Percentiles rank a stretch among this genome's conserved stretches.
Conservation (phyloP, 2,113 vertebrate species). For the Spea multiplicata region DNA sequence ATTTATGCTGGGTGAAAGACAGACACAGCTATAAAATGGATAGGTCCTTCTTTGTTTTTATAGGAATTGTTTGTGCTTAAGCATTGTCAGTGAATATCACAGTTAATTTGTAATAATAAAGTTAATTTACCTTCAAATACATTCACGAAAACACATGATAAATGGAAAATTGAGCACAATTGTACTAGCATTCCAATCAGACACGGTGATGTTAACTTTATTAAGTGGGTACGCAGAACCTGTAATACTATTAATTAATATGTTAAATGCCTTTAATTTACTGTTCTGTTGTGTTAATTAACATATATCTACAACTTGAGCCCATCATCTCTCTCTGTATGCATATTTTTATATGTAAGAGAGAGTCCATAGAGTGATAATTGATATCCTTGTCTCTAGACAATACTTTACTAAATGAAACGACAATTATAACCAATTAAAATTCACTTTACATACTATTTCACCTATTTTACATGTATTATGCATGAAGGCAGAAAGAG, state of each 20-base stretch:
- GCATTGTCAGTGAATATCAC: constrained; percentile 29
- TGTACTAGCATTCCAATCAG: constrained; percentile 54
- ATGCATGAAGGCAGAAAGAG: constrained; percentile 74
- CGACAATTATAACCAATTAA: constrained; percentile 87
- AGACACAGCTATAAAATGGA: constrained; percentile 74
- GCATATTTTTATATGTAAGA: constrained; percentile 79
- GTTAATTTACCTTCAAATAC: constrained; percentile 68
- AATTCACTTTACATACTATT: constrained; percentile 83
- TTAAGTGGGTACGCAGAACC: constrained; percentile 58
- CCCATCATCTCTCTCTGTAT: constrained; percentile 69
- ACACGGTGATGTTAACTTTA: constrained; percentile 58
- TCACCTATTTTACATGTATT: constrained; percentile 82
- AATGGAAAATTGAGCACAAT: constrained; percentile 48
- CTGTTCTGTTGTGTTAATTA: constrained; percentile 78
- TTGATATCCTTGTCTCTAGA: constrained; percentile 83
- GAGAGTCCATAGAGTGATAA: constrained; percentile 79
- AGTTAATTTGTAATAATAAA: constrained; percentile 49
- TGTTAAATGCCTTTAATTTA: constrained; percentile 80
- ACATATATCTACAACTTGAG: constrained; percentile 69
- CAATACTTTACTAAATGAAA: constrained; percentile 86
- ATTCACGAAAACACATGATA: constrained; percentile 66
- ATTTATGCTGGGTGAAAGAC: constrained; percentile 74
- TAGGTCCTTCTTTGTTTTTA: constrained; percentile 65
- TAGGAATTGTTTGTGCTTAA: constrained; percentile 28
- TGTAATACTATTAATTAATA: constrained; percentile 73